Evolutionary conservation across 35 echinoderm and acorn worm species (phyloP), one percentile per base, ranked within the genome.

Genomic region (Apostichopus japonicus): DNA sequence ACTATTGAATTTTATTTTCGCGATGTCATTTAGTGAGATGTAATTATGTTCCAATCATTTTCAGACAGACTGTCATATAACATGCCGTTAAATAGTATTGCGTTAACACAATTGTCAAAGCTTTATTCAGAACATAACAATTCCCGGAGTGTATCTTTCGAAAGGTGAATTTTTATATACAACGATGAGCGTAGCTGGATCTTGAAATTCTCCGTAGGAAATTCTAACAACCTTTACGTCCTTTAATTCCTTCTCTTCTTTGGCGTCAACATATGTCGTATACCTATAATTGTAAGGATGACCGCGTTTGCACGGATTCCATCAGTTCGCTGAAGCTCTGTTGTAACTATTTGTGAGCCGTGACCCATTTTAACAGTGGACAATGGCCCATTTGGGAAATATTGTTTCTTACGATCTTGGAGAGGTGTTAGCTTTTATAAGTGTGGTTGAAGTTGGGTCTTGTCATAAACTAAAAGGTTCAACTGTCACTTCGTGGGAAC

Each of bases 361-460:
- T 58, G 81, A 57, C 81, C 81, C 17, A 84, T 84, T 84, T 84
- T 10, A 23, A 57, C 15, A 55, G 21, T 54, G 81, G 81, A 58
- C 54, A 84, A 84, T 54, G 81, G 81, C 81, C 81, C 81, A 84
- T 57, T 17, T 84, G 81, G 81, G 81, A 84, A 84, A 84, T 84
- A 84, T 24, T 57, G 57, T 51, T 84, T 84, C 23, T 84, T 75
- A 75, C n/a, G 16, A 75, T 75, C 71, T 21, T 75, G 15, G 16
- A 23, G 22, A 75, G 71, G 71, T 75, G 71, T 75, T 75, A 23
- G 22, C 71, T 75, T 7, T 21, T 61, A 61, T 61, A 61, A 61
- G 57, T 61, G 57, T 61, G 57, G 57, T 61, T 61, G 8, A 61
- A 61, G 57, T 61, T 13, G 57, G 57, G 57, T 61, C 13, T 61